Percentiles rank a stretch among this genome's conserved stretches.
phyloP scores from a whole-genome alignment of 2,113 vertebrate genomes.

The Blennius ocellaris region DNA sequence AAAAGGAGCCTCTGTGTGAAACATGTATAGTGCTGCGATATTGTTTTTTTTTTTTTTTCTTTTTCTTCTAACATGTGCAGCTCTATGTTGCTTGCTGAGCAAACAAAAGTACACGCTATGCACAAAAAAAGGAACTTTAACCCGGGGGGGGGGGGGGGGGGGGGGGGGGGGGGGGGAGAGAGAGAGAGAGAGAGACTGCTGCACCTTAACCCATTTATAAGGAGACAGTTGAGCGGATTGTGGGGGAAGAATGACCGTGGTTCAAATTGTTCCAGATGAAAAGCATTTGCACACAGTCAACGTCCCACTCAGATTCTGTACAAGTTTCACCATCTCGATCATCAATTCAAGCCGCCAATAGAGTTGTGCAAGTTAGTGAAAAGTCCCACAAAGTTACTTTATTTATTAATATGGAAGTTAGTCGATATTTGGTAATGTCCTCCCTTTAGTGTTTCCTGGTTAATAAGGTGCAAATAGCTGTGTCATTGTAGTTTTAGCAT shows the following conservation, averaged over 20 bases:
- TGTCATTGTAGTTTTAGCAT: too few relatives aligned
- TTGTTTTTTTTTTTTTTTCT: not conserved
- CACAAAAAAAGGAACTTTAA: slow-evolving; percentile 72
- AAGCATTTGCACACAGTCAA: slow-evolving; percentile 1
- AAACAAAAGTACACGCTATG: slow-evolving; percentile 44
- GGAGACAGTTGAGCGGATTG: slow-evolving; percentile 13
- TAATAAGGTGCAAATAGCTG: too few relatives aligned
- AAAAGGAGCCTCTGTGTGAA: not conserved
- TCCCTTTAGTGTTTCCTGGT: too few relatives aligned
- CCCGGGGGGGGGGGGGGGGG: not conserved
- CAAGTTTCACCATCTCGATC: not conserved
- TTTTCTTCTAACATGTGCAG: not conserved
- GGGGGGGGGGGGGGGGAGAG: not conserved
- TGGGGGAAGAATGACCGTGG: slow-evolving; percentile 8
- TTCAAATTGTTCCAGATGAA: not conserved
- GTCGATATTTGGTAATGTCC: too few relatives aligned
- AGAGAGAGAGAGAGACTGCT: slow-evolving; percentile 2
- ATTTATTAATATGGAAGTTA: too few relatives aligned
- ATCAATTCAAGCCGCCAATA: not conserved
- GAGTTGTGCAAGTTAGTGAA: too few relatives aligned
- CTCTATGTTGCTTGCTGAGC: slow-evolving; percentile 18
- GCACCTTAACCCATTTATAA: slow-evolving; percentile 64
- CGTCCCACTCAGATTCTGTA: not conserved
- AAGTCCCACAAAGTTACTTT: too few relatives aligned
- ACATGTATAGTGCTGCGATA: not conserved